phyloP scores from a whole-genome alignment of 2,888 invertebrate species.

The Toxonevra muliebris region DNA sequence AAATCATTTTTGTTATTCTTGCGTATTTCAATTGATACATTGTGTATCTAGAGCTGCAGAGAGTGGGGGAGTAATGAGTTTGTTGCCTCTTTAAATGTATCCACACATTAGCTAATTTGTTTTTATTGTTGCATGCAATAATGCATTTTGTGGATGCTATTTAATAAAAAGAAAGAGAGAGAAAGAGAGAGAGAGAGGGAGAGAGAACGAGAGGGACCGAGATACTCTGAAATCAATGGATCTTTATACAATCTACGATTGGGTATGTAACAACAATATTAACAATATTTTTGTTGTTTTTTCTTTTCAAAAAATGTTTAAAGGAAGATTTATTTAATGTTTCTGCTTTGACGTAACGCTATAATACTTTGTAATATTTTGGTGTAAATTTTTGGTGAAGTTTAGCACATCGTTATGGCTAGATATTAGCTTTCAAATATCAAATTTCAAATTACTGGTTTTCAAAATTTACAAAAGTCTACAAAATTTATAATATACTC shows the following conservation, averaged over 20 bases:
- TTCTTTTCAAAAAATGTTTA: background rate
- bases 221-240: slow-evolving; percentile 46
- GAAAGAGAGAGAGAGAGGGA: background rate
- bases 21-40: no score
- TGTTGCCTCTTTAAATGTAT: slow-evolving; percentile 15
- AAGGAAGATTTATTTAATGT: no score
- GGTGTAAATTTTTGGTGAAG: no score
- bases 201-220: slow-evolving; percentile 1
- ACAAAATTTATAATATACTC: no score
- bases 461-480: no score
- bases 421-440: no score
- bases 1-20: no score
- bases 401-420: no score
- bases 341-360: no score
- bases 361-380: no score
- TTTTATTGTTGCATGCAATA: slow-evolving; percentile 7
- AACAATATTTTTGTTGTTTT: background rate
- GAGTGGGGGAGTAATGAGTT: background rate
- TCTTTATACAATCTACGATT: slow-evolving; percentile 55
- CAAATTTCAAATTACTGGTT: no score
- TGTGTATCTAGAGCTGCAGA: no score
- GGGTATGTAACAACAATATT: slow-evolving; percentile 49
- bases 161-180: slow-evolving; percentile 8
- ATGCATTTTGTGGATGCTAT: slow-evolving; percentile 27
- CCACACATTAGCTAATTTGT: slow-evolving; percentile 9